Evolutionary conservation across 2,888 invertebrate genomes (phyloP), one percentile per base, ranked within the genome.

Genomic region (Cerastis rubricosa): DNA sequence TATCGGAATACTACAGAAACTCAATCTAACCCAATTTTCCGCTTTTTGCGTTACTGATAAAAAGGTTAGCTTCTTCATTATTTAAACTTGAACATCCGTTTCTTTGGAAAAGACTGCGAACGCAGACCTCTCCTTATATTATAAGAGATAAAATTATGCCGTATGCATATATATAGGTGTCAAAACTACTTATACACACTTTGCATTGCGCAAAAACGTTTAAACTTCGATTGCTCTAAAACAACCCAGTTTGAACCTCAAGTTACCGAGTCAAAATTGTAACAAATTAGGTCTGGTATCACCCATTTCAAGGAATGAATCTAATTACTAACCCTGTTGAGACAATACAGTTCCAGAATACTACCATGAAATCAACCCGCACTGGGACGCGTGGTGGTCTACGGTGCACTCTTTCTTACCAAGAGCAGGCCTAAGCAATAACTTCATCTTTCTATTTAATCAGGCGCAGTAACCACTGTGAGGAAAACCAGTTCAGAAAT

Each of bases 11-110:
- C 63, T 64, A 35, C 74, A 35, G 29, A 25, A 80, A 64, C 19
- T 64, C 54, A 12, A 19, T 3, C 14, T 72, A 64, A 64, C 40
- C 43, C 54, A 64, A 80, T 64, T 73, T 64, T 17, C 74, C 74
- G 64, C 43, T 49, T 29, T 6, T 72, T 72, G 9, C 64, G 22
- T 6, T 54, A 29, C 3, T 57, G 54, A 64, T 49, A 40, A 49
- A 71, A 72, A 80, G 29, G 49, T 64, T 49, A 9, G 43, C 5
- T 57, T 65, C 49, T 70, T 61, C 22, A 29, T 45, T 63, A 71
- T 63, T 35, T 61, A 43, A 25, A 80, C 51, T 14, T 43, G 49
- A 43, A 35, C 22, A 45, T 72, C 22, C 54, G n/a, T 45, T 43
- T 19, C 51, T 54, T 47, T 40, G 12, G 8, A 47, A 40, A 63